Conservation (phyloP, 2,113 vertebrate genomes). For the Artemisiospiza belli region DNA sequence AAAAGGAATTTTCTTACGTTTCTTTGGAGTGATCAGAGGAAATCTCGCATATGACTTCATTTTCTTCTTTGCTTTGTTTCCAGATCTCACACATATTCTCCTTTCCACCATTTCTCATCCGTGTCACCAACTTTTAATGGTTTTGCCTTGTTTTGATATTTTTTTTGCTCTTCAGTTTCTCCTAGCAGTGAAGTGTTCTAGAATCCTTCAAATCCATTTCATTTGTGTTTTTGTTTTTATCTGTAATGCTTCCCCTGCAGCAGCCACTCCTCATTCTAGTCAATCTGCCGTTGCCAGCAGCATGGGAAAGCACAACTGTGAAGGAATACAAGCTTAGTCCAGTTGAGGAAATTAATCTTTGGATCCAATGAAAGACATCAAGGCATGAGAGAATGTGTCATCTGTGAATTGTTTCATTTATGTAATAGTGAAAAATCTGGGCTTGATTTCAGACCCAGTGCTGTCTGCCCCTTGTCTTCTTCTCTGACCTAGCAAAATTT, state of each 20-base stretch:
- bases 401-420: slow-evolving; percentile 55
- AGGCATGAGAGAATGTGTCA: slow-evolving; percentile 63
- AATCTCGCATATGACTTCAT: neutral
- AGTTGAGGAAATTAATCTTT: slow-evolving; percentile 62
- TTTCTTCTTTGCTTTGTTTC: neutral
- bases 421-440: slow-evolving; percentile 59
- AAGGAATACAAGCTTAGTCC: slow-evolving; percentile 65
- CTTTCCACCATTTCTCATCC: neutral
- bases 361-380: slow-evolving; percentile 45
- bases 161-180: neutral
- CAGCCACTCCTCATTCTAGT: slow-evolving; percentile 61
- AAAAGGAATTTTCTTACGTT: neutral
- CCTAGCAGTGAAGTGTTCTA: neutral
- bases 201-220: slow-evolving; percentile 28
- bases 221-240: slow-evolving; percentile 57
- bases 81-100: neutral
- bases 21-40: neutral
- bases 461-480: neutral
- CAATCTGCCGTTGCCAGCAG: slow-evolving; percentile 56
- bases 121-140: neutral
- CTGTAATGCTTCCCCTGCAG: slow-evolving; percentile 59
- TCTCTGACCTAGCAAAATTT: neutral
- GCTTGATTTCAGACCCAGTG: slow-evolving; percentile 56
- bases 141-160: neutral
- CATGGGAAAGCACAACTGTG: slow-evolving; percentile 53